These are phyloP conservation scores for Pitangus sulphuratus DNA, from an alignment of 2,797 vertebrate species.

Conservation along the genomic window DNA sequence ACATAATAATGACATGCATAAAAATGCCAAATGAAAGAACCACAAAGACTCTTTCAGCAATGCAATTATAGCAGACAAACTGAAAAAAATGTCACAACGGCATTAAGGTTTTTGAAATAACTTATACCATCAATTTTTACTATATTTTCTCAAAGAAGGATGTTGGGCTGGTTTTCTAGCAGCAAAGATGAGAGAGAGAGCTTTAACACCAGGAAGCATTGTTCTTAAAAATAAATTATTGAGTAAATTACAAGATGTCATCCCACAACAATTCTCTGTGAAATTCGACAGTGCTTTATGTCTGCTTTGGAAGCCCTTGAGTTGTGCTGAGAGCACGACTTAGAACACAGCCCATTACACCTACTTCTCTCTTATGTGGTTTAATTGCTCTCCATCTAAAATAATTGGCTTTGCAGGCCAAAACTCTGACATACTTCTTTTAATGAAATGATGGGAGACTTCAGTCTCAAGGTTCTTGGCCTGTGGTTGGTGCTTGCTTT, in stretches of 20 bases:
- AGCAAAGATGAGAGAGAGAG: background rate
- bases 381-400: background rate
- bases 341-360: background rate
- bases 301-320: accelerated
- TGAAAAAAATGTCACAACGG: accelerated
- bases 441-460: background rate
- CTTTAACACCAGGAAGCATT: background rate
- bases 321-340: background rate
- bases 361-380: background rate
- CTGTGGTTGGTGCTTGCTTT: accelerated
- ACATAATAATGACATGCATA: background rate
- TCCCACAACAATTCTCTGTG: background rate
- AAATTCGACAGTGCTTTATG: accelerated
- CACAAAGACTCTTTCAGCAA: background rate
- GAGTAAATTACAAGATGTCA: background rate
- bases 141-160: background rate
- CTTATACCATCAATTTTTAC: accelerated
- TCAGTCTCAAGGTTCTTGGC: no score
- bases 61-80: background rate
- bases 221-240: background rate
- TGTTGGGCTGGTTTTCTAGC: background rate
- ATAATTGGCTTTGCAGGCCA: background rate
- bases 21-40: background rate
- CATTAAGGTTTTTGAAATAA: background rate
- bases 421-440: background rate